These are phyloP conservation scores for Tachuris rubrigastra DNA, from an alignment of 2,113 vertebrate species.

Conservation along the genomic window DNA sequence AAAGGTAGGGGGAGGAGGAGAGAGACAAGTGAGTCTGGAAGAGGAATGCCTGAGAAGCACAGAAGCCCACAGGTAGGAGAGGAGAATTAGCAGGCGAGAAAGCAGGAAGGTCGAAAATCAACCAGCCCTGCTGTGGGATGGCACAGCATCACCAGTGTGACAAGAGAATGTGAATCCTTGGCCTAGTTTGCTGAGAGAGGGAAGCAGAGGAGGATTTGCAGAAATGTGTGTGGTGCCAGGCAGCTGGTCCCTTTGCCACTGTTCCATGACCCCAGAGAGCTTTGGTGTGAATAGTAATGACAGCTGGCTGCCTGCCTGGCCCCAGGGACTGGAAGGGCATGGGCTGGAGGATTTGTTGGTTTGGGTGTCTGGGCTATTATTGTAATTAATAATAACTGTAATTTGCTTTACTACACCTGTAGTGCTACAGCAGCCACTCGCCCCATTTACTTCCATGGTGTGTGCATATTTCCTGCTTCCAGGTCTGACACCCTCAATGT, in stretches of 20 bases:
- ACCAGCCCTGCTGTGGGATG: rapidly evolving
- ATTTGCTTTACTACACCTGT: background rate
- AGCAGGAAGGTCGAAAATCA: background rate
- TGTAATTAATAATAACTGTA: background rate
- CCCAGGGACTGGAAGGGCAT: background rate
- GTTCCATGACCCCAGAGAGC: background rate
- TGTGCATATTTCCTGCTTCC: background rate
- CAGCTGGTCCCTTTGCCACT: background rate
- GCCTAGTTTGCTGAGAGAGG: background rate
- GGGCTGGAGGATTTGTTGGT: background rate
- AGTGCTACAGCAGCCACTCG: background rate
- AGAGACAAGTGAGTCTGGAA: background rate
- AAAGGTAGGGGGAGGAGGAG: background rate
- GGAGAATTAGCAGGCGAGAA: background rate
- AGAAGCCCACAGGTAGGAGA: background rate
- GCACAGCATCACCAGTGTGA: background rate
- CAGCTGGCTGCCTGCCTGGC: background rate
- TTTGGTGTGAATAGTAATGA: background rate
- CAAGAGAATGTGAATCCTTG: background rate
- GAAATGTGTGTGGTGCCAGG: rapidly evolving
- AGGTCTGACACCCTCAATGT: rapidly evolving
- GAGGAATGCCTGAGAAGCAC: background rate
- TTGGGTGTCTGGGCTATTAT: background rate
- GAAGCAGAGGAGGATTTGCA: background rate
- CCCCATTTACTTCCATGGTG: background rate